Evolutionary conservation across 1,140 invertebrate species (phyloP), one percentile per base, ranked within the genome.

Genomic region (Drosophila saltans): DNA sequence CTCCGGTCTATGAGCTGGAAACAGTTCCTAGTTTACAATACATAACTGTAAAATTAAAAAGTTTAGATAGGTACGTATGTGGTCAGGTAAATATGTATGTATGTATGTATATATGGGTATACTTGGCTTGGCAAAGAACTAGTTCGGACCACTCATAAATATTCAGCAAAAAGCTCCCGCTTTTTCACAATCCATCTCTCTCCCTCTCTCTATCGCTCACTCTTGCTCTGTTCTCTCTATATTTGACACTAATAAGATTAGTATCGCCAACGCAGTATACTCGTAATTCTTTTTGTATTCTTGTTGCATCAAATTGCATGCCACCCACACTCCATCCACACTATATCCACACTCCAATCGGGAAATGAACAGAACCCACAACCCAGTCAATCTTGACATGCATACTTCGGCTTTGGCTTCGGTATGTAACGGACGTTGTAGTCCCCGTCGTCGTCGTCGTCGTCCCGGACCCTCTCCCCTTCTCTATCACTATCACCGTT

Each of bases 201-300:
- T 70, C 60, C 66, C 66, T 66, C 74, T 77, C 74, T 70, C 74
- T 71, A 70, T 77, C 66, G 43, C 69, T 64, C 59, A 60, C 39
- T 78, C 68, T 72, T 55, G 67, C 67, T 71, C 58, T 72, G 66
- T 36, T 58, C 30, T 55, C 36, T 71, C 56, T 36, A 72, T 52
- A 75, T 91, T 81, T 91, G 90, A 91, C 90, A 89, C 90, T 91
- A 91, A 91, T 91, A 89, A 91, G 90, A 91, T 91, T 91, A 91
- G 90, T 91, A 91, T 91, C 81, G 89, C 79, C 79, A 86, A 78
- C 82, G 79, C 60, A 78, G 72, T 73, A 73, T 75, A 75, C 65
- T 69, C 59, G 71, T 73, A 76, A 63, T 63, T 63, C 40, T 43
- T 45, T 45, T 70, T 70, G 45, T 65, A 81, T 81, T 85, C 75